Percentiles rank a stretch among this genome's conserved stretches.
These are phyloP conservation scores for Carapus acus DNA, from an alignment of 2,797 vertebrate genomes.

Conservation along the genomic window DNA sequence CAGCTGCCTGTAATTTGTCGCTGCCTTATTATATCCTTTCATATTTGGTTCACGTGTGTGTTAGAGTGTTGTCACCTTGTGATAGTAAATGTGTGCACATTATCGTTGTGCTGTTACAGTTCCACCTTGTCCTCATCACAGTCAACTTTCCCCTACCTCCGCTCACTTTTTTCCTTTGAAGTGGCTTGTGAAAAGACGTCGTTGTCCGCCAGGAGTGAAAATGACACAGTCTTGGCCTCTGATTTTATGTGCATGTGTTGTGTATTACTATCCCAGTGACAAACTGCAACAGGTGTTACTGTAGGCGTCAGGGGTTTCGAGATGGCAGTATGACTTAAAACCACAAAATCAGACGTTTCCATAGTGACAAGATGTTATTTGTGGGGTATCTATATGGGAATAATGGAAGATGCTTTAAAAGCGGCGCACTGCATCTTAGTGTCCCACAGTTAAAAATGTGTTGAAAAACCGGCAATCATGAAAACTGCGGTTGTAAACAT, in stretches of 20 bases:
- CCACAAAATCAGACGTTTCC: conserved; percentile 34
- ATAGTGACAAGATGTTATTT: conserved; percentile 41
- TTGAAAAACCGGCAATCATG: not conserved
- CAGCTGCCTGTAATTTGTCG: conserved; percentile 29
- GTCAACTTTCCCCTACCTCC: conserved; percentile 13
- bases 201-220: conserved; percentile 15
- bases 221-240: conserved; percentile 11
- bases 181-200: conserved; percentile 17
- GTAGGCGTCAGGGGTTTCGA: conserved; percentile 28
- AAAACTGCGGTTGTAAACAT: not conserved
- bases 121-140: conserved; percentile 21
- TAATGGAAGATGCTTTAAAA: not conserved
- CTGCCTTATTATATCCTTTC: conserved; percentile 31
- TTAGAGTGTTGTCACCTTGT: conserved; percentile 10
- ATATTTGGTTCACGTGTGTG: conserved; percentile 7
- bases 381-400: conserved; percentile 16
- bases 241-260: conserved; percentile 17
- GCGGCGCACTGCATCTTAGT: not conserved
- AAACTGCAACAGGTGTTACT: conserved; percentile 44
- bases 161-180: conserved; percentile 5
- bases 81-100: conserved; percentile 25
- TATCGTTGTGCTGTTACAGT: conserved; percentile 3
- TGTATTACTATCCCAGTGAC: conserved; percentile 37
- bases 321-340: conserved; percentile 28
- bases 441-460: conserved; percentile 3